These are phyloP conservation scores for Volucella inanis DNA, from an alignment of 2,888 invertebrate species.

Conservation along the genomic window DNA sequence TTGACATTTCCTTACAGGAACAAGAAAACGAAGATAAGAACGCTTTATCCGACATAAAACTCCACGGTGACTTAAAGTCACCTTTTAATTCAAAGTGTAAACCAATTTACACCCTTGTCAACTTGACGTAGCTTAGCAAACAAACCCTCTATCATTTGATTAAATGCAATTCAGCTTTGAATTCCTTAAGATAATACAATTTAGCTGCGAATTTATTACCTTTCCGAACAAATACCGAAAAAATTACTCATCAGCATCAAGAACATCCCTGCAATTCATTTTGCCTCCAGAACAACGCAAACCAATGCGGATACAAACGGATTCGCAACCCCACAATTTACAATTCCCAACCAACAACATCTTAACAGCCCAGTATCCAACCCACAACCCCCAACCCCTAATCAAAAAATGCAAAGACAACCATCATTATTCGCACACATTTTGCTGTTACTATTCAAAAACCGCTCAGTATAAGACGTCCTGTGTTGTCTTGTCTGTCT, in stretches of 20 bases:
- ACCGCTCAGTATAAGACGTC: slow-evolving; percentile 16
- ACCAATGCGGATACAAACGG: slow-evolving; percentile 12
- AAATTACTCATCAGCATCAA: slow-evolving; percentile 50
- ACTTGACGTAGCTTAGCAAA: too few species aligned
- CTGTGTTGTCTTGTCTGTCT: background rate
- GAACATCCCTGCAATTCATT: slow-evolving; percentile 56
- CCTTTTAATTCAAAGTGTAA: too few species aligned
- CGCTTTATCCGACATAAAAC: too few species aligned
- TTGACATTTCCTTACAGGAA: too few species aligned
- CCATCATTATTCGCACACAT: slow-evolving; percentile 68
- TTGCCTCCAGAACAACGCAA: slow-evolving; percentile 6
- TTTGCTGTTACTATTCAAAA: slow-evolving; percentile 50
- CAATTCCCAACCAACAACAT: background rate
- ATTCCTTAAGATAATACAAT: slow-evolving; percentile 46
- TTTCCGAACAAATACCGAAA: slow-evolving; percentile 15
- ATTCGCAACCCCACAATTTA: background rate
- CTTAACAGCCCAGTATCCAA: background rate
- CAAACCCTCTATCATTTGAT: background rate
- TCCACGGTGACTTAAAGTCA: too few species aligned
- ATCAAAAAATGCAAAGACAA: background rate
- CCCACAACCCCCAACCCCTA: background rate
- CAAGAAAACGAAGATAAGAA: too few species aligned
- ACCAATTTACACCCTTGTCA: too few species aligned
- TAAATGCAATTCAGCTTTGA: slow-evolving; percentile 20
- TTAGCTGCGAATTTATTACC: slow-evolving; percentile 51